A percentile compares a stretch with the other conserved stretches of the same genome.
Conservation (phyloP, 2,113 vertebrate species). For the Aplodontia rufa region DNA sequence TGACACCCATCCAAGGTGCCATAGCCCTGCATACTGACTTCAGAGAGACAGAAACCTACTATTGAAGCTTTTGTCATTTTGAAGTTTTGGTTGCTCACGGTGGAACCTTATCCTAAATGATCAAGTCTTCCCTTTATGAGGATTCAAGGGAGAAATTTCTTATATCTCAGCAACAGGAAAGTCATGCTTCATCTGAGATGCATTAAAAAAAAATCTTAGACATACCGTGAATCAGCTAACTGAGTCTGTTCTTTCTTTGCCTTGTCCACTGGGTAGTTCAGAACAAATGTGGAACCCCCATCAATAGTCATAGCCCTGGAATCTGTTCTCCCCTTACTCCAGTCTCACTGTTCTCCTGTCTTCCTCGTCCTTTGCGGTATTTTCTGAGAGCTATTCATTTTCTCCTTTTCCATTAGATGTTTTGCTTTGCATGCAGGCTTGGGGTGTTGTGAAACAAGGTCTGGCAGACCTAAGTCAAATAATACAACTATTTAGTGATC, state of each 20-base stretch:
- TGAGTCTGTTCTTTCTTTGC: neutral
- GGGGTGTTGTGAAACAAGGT: neutral
- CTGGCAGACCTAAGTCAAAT: neutral
- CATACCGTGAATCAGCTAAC: neutral
- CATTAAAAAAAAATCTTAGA: neutral
- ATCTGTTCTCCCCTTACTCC: neutral
- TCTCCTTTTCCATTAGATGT: neutral
- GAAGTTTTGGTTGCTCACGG: neutral
- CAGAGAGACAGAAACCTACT: neutral
- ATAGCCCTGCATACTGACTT: neutral
- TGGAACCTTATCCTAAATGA: neutral
- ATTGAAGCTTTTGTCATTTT: neutral
- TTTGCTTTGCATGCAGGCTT: neutral
- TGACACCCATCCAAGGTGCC: neutral
- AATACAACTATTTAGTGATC: neutral
- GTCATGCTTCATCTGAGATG: neutral
- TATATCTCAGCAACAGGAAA: neutral
- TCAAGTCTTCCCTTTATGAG: neutral
- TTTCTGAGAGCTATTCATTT: constrained; percentile 5
- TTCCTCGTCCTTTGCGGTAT: neutral
- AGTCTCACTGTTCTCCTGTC: neutral
- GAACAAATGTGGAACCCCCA: neutral
- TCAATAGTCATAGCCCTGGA: neutral
- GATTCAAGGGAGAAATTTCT: neutral
- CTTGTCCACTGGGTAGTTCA: neutral